Base-by-base conservation (phyloP, 1,140 invertebrate genomes). In the Bombyx mandarina region DNA sequence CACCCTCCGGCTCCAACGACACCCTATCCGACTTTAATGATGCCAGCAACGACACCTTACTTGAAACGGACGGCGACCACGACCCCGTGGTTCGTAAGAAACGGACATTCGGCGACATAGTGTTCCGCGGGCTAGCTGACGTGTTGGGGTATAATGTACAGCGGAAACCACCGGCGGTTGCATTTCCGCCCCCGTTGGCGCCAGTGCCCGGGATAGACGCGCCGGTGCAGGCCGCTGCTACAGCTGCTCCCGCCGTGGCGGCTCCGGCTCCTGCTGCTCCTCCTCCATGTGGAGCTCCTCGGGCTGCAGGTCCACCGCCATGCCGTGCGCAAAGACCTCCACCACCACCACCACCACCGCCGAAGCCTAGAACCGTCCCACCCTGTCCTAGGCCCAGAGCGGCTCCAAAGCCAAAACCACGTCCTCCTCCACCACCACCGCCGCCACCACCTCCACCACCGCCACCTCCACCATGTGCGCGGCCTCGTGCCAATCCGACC, bases 91-190 rank as follows among this genome's bases (percentile, higher is more conserved):
- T 88, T 18, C 64, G 86, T 8, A 82, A 84, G 71, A 89, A 89
- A 56, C 66, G 88, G 22, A 88, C 85, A 1, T 89, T 88, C 60
- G 85, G 88, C 26, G 88, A 89, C 43, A 77, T 89, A 51, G 80
- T 89, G 57, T 89, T 89, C 60, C 73, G 82, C 56, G 88, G 86
- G 18, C 55, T 89, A 10, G 88, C 88, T 6, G 85, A 88, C 56
- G 84, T 84, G 12, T 70, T 89, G 5, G 88, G 88, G 42, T 89
- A 88, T 59, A 75, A 67, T 58, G 75, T 89, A 6, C 77, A 78
- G n/a, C 71, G 86, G 46, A 87, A 85, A 61, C 82, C 87, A 8
- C 72, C 80, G 7, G 76, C 82, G 43, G 66, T 77, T 8, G 71
- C 69, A 12, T 85, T 88, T 56, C 82, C 87, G 22, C 78, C 83